phyloP scores from a whole-genome alignment of 2,888 invertebrate species.

The Cephus runcator region DNA sequence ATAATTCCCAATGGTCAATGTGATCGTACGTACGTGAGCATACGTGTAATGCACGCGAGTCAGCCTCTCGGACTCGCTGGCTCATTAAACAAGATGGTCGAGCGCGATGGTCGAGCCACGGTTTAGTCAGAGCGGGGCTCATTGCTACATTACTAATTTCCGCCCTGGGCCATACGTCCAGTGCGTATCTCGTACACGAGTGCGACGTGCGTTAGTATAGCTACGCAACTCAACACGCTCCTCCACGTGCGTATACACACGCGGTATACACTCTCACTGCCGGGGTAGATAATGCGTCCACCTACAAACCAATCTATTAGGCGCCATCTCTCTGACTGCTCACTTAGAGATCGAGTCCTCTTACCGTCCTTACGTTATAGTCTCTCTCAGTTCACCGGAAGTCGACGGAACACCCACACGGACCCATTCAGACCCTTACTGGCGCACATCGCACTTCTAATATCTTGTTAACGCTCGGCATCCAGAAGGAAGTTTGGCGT shows the following conservation, averaged over 20 bases:
- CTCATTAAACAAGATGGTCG: constrained; percentile 37
- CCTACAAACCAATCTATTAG: constrained; percentile 66
- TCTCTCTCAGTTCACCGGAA: constrained; percentile 31
- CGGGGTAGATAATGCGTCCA: constrained; percentile 60
- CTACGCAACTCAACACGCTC: constrained; percentile 23
- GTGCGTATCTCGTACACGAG: constrained; percentile 19
- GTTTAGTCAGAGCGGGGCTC: constrained; percentile 53
- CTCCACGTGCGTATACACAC: constrained; percentile 25
- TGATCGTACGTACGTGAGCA: background rate
- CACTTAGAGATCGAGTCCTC: constrained; percentile 55
- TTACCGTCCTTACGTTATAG: constrained; percentile 27
- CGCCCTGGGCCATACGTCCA: constrained; percentile 45
- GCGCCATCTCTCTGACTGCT: constrained; percentile 65
- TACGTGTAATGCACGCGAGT: constrained; percentile 3
- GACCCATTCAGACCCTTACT: constrained; percentile 4
- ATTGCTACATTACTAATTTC: constrained; percentile 64
- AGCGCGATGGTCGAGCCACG: constrained; percentile 19
- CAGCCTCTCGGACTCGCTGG: constrained; percentile 14
- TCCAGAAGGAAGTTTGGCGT: background rate
- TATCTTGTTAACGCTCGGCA: background rate
- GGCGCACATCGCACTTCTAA: background rate
- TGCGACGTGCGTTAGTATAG: constrained; percentile 9
- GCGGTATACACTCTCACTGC: constrained; percentile 26
- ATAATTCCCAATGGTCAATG: constrained; percentile 31
- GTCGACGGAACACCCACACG: constrained; percentile 54